These are phyloP conservation scores for Taeniopygia guttata DNA, from an alignment of 2,797 vertebrate species.

Conservation along the genomic window DNA sequence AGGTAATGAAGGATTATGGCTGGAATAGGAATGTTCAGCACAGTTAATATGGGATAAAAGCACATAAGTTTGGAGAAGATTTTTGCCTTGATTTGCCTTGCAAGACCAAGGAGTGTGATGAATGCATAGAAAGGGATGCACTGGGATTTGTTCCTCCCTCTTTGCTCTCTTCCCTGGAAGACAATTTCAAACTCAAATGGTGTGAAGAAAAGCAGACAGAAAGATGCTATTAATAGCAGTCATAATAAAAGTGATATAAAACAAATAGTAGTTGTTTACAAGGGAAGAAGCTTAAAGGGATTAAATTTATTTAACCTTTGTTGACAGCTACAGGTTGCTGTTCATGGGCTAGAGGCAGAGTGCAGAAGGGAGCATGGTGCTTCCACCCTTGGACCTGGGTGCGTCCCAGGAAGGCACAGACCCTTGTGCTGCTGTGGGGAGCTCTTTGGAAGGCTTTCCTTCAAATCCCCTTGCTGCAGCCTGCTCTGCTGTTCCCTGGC, in stretches of 20 bases:
- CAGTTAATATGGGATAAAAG: not conserved
- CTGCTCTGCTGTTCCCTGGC: not conserved
- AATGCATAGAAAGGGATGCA: accelerated
- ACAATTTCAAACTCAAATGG: not conserved
- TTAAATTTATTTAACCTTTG: not conserved
- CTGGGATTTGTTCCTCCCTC: not conserved
- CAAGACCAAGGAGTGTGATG: not conserved
- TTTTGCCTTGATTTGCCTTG: not conserved
- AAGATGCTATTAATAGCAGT: not conserved
- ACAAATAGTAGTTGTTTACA: not conserved
- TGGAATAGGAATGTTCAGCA: not conserved
- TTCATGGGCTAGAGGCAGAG: not conserved
- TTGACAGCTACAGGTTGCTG: not conserved
- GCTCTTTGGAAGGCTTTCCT: not conserved
- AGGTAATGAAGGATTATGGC: not conserved
- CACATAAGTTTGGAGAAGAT: not conserved
- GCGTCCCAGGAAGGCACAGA: not conserved
- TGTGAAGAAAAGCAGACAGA: not conserved
- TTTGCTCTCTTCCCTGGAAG: not conserved
- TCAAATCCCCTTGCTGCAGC: not conserved
- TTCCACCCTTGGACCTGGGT: not conserved
- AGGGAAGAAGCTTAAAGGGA: not conserved
- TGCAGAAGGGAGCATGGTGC: accelerated
- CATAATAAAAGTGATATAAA: not conserved
- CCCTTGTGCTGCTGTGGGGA: accelerated